Evolutionary conservation across 37 sponge, comb jelly and placozoan species (phyloP).

Genomic region (Hormiphora californensis): DNA sequence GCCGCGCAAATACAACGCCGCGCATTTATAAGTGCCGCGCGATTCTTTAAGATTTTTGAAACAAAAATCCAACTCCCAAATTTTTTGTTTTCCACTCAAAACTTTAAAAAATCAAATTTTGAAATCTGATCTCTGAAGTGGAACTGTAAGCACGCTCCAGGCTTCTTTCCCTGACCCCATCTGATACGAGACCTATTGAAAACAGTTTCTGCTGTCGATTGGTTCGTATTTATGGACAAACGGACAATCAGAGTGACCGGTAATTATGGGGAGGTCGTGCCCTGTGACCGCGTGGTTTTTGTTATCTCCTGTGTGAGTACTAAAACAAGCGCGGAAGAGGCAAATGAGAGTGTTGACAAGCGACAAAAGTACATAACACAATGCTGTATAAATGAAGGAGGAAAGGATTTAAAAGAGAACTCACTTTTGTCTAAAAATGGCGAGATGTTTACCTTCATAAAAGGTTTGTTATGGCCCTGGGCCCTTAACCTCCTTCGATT

Average conservation of each 20-base stretch:
- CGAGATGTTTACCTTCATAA: conserved; percentile 46
- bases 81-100: no score
- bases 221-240: no score
- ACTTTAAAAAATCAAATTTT: no score
- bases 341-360: conserved; percentile 42
- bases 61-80: no score
- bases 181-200: no score
- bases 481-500: background rate
- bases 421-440: conserved; percentile 19
- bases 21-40: no score
- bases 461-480: background rate
- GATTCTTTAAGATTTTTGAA: no score
- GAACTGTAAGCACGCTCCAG: no score
- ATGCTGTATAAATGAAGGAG: conserved; percentile 40
- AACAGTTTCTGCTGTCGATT: no score
- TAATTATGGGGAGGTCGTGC: conserved; percentile 32
- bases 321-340: conserved; percentile 25
- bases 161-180: no score
- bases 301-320: conserved; percentile 25
- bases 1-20: no score
- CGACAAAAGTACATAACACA: conserved; percentile 38
- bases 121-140: no score
- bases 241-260: background rate
- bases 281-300: conserved; percentile 9
- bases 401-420: conserved; percentile 26